Evolutionary conservation across 2,888 invertebrate species (phyloP).

Genomic region (Epistrophe eligans): DNA sequence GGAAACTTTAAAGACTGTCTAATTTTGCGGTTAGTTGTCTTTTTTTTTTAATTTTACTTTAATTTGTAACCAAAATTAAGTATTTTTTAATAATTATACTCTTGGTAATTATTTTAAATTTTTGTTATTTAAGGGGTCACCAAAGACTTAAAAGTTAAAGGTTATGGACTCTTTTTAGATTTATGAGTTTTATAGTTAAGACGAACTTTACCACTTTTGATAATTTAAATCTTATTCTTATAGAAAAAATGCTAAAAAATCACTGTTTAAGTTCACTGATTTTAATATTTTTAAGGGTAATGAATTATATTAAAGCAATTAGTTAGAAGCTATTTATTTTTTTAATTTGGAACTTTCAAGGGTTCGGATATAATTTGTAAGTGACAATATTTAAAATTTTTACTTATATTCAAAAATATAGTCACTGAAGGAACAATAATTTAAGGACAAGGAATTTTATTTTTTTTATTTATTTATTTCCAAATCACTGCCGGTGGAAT

Average conservation of each 20-base stretch:
- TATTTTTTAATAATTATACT: background rate
- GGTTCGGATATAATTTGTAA: background rate
- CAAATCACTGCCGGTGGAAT: slow-evolving; percentile 32
- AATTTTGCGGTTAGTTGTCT: background rate
- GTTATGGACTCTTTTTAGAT: background rate
- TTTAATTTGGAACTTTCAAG: background rate
- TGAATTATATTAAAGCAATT: background rate
- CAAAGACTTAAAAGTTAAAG: background rate
- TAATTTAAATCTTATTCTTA: background rate
- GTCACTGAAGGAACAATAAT: slow-evolving; percentile 6
- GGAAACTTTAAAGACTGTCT: background rate
- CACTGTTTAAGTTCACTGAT: background rate
- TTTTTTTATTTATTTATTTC: background rate
- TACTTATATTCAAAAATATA: background rate
- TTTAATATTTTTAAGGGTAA: background rate
- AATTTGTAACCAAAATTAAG: background rate
- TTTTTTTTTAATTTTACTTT: background rate
- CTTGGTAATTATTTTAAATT: background rate
- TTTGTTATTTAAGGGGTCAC: background rate
- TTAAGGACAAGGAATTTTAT: slow-evolving; percentile 5
- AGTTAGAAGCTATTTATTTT: background rate
- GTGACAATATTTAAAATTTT: background rate
- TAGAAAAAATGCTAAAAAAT: background rate
- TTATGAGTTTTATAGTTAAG: background rate
- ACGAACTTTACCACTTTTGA: background rate